A percentile compares a stretch with the other conserved stretches of the same genome.
These are phyloP conservation scores for Chloebia gouldiae DNA, from an alignment of 2,113 vertebrate genomes.

Conservation along the genomic window DNA sequence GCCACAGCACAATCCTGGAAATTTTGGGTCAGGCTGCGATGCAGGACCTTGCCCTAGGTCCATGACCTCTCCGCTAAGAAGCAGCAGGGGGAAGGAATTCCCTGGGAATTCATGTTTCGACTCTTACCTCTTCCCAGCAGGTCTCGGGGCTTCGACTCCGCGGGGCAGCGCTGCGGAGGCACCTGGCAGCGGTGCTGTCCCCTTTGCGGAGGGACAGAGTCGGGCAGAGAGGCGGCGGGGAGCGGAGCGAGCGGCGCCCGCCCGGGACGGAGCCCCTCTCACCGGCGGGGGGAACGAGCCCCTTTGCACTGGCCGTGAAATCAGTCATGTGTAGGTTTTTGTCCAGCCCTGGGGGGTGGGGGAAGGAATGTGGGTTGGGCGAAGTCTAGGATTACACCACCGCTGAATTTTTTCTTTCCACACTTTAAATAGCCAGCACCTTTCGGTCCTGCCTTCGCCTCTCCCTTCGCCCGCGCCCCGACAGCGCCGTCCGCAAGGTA, in stretches of 20 bases:
- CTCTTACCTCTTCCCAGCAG: not conserved
- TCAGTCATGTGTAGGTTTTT: conserved; percentile 63
- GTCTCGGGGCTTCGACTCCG: not conserved
- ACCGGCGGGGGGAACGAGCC: not conserved
- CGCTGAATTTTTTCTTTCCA: conserved; percentile 56
- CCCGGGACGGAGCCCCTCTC: not conserved
- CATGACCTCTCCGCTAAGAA: fast-evolving
- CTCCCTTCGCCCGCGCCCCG: not conserved
- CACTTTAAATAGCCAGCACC: conserved; percentile 80
- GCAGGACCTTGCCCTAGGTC: not conserved
- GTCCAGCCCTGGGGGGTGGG: conserved; percentile 53
- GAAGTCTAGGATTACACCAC: conserved; percentile 83
- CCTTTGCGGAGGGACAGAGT: fast-evolving
- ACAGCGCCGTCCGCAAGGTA: conserved; percentile 65
- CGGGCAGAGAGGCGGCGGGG: not conserved
- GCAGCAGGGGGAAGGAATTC: not conserved
- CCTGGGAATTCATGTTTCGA: fast-evolving
- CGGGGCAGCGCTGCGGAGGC: fast-evolving
- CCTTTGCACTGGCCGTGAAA: conserved; percentile 37
- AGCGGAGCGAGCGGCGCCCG: fast-evolving
- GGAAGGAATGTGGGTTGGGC: conserved; percentile 79
- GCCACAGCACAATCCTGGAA: not conserved
- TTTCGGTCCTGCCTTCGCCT: conserved; percentile 30
- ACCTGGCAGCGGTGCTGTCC: not conserved
- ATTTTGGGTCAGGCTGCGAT: fast-evolving